Conservation (phyloP, 2,113 vertebrate genomes). For the Mellivora capensis region DNA sequence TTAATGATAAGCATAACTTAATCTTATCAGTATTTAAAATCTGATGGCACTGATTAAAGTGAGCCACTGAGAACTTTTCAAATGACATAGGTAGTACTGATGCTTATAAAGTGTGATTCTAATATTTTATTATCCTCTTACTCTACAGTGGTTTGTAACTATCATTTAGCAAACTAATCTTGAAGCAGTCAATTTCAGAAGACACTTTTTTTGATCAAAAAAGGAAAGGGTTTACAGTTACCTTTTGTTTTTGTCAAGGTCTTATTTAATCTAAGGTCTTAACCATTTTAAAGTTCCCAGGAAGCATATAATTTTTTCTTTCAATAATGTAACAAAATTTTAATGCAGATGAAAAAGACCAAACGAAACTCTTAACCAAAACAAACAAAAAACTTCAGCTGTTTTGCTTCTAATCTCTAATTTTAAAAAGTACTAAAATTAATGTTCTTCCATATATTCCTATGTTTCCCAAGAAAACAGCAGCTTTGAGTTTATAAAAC, state of each 20-base stretch:
- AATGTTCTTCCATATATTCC: neutral
- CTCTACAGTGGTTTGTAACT: neutral
- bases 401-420: neutral
- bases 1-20: neutral
- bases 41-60: neutral
- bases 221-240: neutral
- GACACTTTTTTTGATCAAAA: constrained; percentile 7
- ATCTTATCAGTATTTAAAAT: neutral
- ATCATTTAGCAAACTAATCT: neutral
- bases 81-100: neutral
- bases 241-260: neutral
- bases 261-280: neutral
- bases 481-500: neutral
- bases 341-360: neutral
- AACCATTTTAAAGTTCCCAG: neutral
- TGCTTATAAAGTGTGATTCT: neutral
- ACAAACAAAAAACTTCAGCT: neutral
- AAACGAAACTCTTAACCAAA: neutral
- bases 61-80: neutral
- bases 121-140: neutral
- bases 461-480: neutral
- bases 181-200: constrained; percentile 31
- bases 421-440: neutral
- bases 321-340: neutral
- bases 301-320: neutral